Conservation (phyloP, 1,140 invertebrate genomes). For the Drosophila arawakana region DNA sequence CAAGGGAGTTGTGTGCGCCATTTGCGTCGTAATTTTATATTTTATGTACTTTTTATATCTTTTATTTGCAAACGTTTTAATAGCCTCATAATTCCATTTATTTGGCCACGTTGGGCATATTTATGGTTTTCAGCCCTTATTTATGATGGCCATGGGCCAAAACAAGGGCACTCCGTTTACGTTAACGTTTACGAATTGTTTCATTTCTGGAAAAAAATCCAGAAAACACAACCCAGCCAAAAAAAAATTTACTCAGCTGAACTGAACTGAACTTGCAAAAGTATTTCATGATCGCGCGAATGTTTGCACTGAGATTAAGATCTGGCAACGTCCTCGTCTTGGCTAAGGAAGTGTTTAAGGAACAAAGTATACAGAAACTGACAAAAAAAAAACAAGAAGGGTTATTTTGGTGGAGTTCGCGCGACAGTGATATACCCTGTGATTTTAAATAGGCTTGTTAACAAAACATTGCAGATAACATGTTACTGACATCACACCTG, state of each 20-base stretch:
- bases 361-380: slow-evolving; percentile 19
- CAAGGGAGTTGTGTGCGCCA: slow-evolving; percentile 11
- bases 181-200: background rate
- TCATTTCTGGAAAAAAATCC: slow-evolving; percentile 3
- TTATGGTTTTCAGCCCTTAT: slow-evolving; percentile 57
- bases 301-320: slow-evolving; percentile 37
- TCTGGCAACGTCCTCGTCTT: slow-evolving; percentile 27
- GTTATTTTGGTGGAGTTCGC: too few relatives aligned
- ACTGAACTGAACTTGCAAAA: background rate
- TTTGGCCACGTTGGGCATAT: slow-evolving; percentile 51
- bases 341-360: slow-evolving; percentile 40
- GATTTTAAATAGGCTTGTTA: too few relatives aligned
- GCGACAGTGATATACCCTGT: too few relatives aligned
- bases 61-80: slow-evolving; percentile 61
- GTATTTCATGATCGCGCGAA: slow-evolving; percentile 39
- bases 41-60: slow-evolving; percentile 58
- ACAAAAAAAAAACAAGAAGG: background rate
- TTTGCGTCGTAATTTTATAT: slow-evolving; percentile 45
- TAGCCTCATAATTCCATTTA: slow-evolving; percentile 57
- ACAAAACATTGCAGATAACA: too few relatives aligned
- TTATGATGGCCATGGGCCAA: slow-evolving; percentile 39
- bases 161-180: slow-evolving; percentile 2
- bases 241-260: background rate
- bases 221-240: background rate
- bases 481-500: too few relatives aligned